Evolutionary conservation across 64 coral and sea anemone species (phyloP).

Genomic region (Astreopora myriophthalma): DNA sequence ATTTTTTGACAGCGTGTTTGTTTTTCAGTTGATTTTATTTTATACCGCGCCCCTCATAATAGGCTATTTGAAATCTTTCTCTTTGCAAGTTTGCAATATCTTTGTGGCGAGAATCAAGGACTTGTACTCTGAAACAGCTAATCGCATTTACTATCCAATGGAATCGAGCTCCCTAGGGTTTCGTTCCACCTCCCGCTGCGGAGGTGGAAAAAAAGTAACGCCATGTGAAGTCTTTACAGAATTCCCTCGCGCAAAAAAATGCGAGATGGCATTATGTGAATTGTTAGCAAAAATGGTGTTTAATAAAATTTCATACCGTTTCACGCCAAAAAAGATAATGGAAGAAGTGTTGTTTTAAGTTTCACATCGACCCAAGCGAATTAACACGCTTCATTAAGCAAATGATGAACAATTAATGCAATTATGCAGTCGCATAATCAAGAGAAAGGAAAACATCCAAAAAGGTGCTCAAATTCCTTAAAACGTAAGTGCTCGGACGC

Average conservation of each 20-base stretch:
- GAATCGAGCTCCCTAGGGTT: neutral
- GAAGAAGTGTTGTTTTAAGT: neutral
- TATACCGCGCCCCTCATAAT: neutral
- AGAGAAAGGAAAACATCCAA: neutral
- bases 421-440: neutral
- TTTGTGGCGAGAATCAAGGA: neutral
- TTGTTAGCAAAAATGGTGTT: neutral
- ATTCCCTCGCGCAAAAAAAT: neutral
- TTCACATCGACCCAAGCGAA: neutral
- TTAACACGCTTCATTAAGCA: conserved; percentile 22
- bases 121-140: neutral
- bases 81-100: conserved; percentile 5
- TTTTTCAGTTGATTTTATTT: conserved; percentile 11
- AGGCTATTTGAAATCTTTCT: neutral
- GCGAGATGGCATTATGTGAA: neutral
- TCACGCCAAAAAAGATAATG: neutral
- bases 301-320: neutral
- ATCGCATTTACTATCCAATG: neutral
- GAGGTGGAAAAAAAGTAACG: neutral
- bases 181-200: neutral
- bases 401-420: neutral
- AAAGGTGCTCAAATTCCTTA: neutral
- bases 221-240: neutral
- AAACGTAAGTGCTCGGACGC: neutral
- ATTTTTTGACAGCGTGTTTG: conserved; percentile 38